These are phyloP conservation scores for Macquaria australasica DNA, from an alignment of 2,113 vertebrate genomes.

Conservation along the genomic window DNA sequence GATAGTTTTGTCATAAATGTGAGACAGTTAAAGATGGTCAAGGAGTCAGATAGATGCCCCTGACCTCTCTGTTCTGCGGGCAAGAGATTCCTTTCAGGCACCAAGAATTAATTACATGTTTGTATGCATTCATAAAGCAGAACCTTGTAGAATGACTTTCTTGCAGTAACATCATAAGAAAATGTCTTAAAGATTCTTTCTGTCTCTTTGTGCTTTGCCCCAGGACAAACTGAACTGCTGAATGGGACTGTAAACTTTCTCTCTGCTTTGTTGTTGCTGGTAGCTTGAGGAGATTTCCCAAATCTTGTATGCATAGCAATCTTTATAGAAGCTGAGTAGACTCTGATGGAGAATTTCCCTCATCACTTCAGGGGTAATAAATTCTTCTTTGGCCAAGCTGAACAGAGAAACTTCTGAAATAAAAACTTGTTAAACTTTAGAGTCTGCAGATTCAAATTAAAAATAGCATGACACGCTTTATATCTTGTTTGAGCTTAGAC, in stretches of 20 bases:
- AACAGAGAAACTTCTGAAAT: slow-evolving; percentile 28
- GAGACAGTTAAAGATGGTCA: not conserved
- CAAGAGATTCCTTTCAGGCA: not conserved
- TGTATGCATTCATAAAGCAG: slow-evolving; percentile 2
- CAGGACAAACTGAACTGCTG: slow-evolving; percentile 2
- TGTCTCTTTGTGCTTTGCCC: not conserved
- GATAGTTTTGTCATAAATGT: not conserved
- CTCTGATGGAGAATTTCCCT: not conserved
- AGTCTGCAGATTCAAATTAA: slow-evolving; percentile 16
- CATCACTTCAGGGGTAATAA: slow-evolving; percentile 28
- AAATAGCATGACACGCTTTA: not conserved
- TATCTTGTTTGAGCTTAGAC: not conserved
- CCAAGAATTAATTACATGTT: not conserved
- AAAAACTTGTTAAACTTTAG: not conserved
- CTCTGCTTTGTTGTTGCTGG: slow-evolving; percentile 11
- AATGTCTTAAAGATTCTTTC: not conserved
- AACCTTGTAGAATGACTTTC: not conserved
- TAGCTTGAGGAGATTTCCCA: slow-evolving; percentile 40
- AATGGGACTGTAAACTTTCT: slow-evolving; percentile 2
- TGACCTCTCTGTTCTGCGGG: not conserved
- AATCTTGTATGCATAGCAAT: slow-evolving; percentile 6
- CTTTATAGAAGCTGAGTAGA: not conserved
- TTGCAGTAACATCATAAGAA: not conserved
- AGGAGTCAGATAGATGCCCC: not conserved
- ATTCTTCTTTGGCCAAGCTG: not conserved